Conservation (phyloP, 2,113 vertebrate species). For the Thomomys bottae region DNA sequence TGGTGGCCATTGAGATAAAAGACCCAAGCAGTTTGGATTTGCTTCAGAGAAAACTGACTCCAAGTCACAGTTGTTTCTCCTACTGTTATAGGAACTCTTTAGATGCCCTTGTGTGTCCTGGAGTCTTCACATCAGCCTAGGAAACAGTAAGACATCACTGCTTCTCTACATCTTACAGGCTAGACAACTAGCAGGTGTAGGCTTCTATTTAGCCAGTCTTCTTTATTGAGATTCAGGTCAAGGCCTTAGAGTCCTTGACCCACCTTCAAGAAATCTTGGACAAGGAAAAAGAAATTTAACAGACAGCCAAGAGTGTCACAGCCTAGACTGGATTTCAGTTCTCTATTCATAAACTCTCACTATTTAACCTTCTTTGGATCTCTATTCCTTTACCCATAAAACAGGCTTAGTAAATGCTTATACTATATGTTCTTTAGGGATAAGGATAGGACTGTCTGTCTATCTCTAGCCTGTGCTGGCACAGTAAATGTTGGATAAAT, state of each 20-base stretch:
- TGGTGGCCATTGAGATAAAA: not conserved
- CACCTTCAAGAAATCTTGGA: not conserved
- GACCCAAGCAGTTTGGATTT: slow-evolving; percentile 24
- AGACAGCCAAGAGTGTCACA: not conserved
- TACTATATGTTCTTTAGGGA: not conserved
- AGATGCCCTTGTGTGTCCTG: not conserved
- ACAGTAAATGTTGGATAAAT: not conserved
- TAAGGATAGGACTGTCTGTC: no score
- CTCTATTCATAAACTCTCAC: not conserved
- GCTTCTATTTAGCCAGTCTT: not conserved
- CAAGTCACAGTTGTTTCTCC: not conserved
- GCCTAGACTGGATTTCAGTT: not conserved
- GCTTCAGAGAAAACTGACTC: not conserved
- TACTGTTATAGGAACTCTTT: not conserved
- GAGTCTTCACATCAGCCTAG: not conserved
- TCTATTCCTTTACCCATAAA: not conserved
- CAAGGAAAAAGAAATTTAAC: not conserved
- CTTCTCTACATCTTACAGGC: not conserved
- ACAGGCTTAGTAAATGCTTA: not conserved
- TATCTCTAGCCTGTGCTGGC: not conserved
- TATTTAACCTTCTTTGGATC: not conserved
- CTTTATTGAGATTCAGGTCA: not conserved
- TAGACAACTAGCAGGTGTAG: no score
- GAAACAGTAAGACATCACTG: not conserved
- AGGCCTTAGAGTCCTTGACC: not conserved